Percentiles rank a stretch among this genome's conserved stretches.
Conservation (phyloP, 2,888 invertebrate genomes). For the Caenorhabditis afra region DNA sequence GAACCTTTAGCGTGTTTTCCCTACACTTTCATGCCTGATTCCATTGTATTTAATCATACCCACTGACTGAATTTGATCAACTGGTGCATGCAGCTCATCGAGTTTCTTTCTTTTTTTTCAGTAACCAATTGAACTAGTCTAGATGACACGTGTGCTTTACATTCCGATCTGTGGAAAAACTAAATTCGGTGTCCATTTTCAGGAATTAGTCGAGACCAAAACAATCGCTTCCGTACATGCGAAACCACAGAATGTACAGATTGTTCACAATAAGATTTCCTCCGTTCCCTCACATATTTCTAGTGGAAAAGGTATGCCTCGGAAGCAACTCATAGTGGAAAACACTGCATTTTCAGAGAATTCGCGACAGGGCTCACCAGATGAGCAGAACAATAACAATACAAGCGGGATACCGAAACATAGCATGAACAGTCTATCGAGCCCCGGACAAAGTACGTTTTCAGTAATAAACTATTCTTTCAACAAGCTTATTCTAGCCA, state of each 20-base stretch:
- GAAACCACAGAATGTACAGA: constrained; percentile 56
- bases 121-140: constrained; percentile 4
- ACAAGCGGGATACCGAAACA: constrained; percentile 7
- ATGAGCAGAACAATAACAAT: constrained; percentile 57
- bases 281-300: constrained; percentile 43
- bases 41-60: constrained; percentile 1
- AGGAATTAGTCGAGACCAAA: constrained; percentile 59
- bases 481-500: constrained; percentile 52
- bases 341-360: constrained; percentile 12
- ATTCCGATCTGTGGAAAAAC: too few relatives aligned
- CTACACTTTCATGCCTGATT: constrained; percentile 13
- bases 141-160: constrained; percentile 20
- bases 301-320: constrained; percentile 20
- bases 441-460: constrained; percentile 49
- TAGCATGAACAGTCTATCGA: constrained; percentile 20
- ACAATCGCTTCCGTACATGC: constrained; percentile 47
- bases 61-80: constrained; percentile 6
- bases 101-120: constrained; percentile 9
- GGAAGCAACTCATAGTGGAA: not conserved
- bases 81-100: constrained; percentile 23
- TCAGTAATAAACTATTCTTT: not conserved
- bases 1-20: constrained; percentile 24
- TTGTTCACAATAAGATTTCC: constrained; percentile 56
- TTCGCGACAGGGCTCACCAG: constrained; percentile 35
- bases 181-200: too few relatives aligned